phyloP scores from a whole-genome alignment of 2,113 vertebrate genomes.

The Gobiocypris rarus region DNA sequence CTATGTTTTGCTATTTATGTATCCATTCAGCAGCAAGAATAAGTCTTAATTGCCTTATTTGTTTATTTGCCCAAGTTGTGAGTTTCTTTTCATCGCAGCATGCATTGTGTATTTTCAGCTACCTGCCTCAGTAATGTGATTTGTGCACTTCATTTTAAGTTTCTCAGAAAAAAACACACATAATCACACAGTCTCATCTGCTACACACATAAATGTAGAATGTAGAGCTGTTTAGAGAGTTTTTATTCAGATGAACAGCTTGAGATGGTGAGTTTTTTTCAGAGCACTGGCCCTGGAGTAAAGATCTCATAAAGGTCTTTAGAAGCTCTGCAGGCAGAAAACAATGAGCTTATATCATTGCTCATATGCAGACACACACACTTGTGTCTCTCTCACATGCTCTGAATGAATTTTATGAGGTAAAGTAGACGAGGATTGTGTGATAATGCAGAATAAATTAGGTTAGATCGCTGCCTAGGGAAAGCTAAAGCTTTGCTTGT shows the following conservation, averaged over 20 bases:
- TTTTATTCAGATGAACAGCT: background rate
- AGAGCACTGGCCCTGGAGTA: background rate
- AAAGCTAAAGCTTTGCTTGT: background rate
- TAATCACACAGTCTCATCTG: no score
- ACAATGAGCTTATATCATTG: background rate
- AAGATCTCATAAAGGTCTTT: conserved; percentile 12
- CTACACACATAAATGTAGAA: background rate
- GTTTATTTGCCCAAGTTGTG: background rate
- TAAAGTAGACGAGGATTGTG: conserved; percentile 10
- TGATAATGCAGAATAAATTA: conserved; percentile 18
- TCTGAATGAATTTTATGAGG: background rate
- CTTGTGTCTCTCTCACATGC: conserved; percentile 10
- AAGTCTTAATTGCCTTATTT: background rate
- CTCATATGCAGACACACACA: conserved; percentile 13
- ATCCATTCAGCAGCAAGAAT: background rate
- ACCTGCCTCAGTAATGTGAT: background rate
- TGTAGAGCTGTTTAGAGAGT: background rate
- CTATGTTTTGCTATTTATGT: background rate
- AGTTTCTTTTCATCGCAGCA: background rate
- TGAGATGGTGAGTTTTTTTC: background rate
- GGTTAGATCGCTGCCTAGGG: conserved; percentile 8
- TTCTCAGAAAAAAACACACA: conserved; percentile 1
- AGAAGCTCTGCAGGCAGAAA: background rate
- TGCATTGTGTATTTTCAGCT: background rate
- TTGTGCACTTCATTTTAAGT: conserved; percentile 9